Conservation (phyloP, 2,888 invertebrate species). For the Tricholauxania praeusta region DNA sequence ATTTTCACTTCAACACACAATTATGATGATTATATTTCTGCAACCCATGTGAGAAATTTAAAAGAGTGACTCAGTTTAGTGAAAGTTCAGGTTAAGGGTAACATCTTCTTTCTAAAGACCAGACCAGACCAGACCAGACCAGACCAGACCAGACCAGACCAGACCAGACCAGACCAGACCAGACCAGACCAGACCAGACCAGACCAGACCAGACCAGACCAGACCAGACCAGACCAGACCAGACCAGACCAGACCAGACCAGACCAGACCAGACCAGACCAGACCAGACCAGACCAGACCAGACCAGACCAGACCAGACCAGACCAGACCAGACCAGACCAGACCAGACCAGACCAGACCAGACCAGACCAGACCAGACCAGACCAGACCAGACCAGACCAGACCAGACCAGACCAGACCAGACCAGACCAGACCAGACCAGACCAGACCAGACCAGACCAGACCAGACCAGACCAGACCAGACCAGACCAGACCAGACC, state of each 20-base stretch:
- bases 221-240: constrained; percentile 6
- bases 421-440: constrained; percentile 9
- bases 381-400: constrained; percentile 5
- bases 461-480: constrained; percentile 4
- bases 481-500: neutral
- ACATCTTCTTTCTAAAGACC: no score
- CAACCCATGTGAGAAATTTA: no score
- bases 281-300: constrained; percentile 9
- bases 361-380: constrained; percentile 6
- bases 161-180: neutral
- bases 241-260: constrained; percentile 4
- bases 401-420: constrained; percentile 9
- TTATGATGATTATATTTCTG: no score
- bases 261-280: constrained; percentile 6
- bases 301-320: constrained; percentile 9
- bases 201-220: constrained; percentile 4
- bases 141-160: neutral
- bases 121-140: neutral
- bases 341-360: constrained; percentile 9
- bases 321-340: constrained; percentile 9
- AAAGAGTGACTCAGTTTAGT: no score
- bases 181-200: constrained; percentile 9
- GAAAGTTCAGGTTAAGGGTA: no score
- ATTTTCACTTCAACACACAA: no score
- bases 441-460: constrained; percentile 9